Conservation (phyloP, 2,113 vertebrate species). For the Malurus melanocephalus region DNA sequence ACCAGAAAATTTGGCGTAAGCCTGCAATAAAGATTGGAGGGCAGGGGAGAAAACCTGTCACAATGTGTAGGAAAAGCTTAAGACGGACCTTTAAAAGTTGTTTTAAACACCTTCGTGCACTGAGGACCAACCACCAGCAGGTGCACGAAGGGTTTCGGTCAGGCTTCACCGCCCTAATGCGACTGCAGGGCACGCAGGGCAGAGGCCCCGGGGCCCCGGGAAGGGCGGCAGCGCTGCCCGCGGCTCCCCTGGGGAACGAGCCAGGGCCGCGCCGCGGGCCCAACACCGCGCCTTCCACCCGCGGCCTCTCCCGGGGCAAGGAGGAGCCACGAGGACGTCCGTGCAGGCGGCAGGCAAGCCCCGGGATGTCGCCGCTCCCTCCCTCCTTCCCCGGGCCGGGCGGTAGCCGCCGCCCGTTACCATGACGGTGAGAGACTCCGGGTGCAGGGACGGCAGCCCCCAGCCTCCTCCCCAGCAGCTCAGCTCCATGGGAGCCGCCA, state of each 20-base stretch:
- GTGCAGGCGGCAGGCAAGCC: background rate
- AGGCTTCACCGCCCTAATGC: background rate
- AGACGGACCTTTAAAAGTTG: background rate
- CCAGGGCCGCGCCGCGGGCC: background rate
- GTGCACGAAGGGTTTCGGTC: fast-evolving
- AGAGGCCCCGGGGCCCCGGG: no score
- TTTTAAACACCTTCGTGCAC: background rate
- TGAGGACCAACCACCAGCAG: background rate
- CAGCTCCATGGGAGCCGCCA: slow-evolving; percentile 90
- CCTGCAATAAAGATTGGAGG: slow-evolving; percentile 73
- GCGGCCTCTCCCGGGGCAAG: background rate
- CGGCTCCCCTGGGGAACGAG: background rate
- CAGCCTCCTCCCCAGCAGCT: slow-evolving; percentile 94
- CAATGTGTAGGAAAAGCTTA: background rate
- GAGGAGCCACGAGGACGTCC: no score
- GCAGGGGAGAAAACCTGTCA: background rate
- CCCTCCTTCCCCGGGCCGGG: background rate
- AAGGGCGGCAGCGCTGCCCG: background rate
- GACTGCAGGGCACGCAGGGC: fast-evolving
- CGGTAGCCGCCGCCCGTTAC: slow-evolving; percentile 68
- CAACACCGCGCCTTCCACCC: background rate
- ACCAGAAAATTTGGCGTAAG: slow-evolving; percentile 89
- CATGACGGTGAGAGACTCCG: slow-evolving; percentile 88
- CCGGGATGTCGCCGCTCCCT: background rate
- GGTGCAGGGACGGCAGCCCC: slow-evolving; percentile 91